Conservation (phyloP, 2,888 invertebrate species). For the Cryptophagus acutangulus region DNA sequence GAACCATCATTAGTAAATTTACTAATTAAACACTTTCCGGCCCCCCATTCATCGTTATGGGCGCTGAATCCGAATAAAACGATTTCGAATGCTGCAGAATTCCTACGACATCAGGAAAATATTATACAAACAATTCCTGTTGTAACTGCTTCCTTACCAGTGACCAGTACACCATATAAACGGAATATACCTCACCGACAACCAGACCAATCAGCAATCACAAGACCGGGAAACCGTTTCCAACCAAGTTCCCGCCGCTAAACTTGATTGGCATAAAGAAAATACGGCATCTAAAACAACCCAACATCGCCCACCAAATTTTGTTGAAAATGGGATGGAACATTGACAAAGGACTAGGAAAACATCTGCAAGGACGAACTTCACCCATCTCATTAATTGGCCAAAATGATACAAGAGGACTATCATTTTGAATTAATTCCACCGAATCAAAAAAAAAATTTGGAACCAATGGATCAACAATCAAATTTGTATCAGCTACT, state of each 20-base stretch:
- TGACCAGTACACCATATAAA: no score
- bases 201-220: no score
- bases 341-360: background rate
- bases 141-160: background rate
- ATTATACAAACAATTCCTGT: conserved; percentile 2
- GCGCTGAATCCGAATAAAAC: conserved; percentile 8
- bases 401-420: background rate
- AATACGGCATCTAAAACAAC: no score
- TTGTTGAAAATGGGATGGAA: background rate
- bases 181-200: no score
- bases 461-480: no score
- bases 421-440: no score
- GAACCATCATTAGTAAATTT: conserved; percentile 5
- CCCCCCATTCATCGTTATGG: conserved; percentile 12
- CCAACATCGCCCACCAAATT: no score
- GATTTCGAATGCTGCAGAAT: conserved; percentile 6
- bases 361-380: background rate
- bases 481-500: no score
- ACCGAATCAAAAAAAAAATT: no score
- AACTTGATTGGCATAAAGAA: no score
- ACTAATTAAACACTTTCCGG: conserved; percentile 14
- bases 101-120: conserved; percentile 11
- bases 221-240: no score
- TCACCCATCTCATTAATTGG: background rate
- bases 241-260: no score